Conservation (phyloP, 2,797 vertebrate genomes). For the Gymnothorax javanicus region DNA sequence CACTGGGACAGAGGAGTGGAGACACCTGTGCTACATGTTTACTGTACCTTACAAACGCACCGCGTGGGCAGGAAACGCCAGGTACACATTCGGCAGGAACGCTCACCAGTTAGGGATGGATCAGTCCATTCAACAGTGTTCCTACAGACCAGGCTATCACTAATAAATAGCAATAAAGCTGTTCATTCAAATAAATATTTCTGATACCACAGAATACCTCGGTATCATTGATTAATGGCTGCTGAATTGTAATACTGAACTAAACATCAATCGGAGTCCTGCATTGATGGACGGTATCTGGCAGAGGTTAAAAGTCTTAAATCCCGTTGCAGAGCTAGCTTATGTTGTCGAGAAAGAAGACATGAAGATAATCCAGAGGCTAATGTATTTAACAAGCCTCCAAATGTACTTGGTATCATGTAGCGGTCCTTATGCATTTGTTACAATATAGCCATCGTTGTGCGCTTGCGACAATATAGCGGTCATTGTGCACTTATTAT, state of each 20-base stretch:
- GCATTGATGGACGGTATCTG: too few relatives aligned
- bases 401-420: background rate
- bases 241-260: background rate
- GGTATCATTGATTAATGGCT: background rate
- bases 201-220: background rate
- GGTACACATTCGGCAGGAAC: slow-evolving; percentile 2
- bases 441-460: too few relatives aligned
- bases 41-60: slow-evolving; percentile 9
- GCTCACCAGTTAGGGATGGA: background rate
- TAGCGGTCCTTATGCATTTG: background rate
- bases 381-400: background rate
- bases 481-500: too few relatives aligned
- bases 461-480: background rate
- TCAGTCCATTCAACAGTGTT: background rate
- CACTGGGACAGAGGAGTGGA: background rate
- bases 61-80: background rate
- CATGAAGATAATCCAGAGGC: background rate
- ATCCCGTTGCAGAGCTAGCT: background rate
- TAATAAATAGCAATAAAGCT: slow-evolving; percentile 2
- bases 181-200: background rate
- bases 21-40: background rate
- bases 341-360: background rate
- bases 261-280: background rate
- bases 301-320: background rate
- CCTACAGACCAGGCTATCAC: background rate